Evolutionary conservation across 2,113 vertebrate genomes (phyloP), one percentile per base, ranked within the genome.

Genomic region (Apodemus sylvaticus): DNA sequence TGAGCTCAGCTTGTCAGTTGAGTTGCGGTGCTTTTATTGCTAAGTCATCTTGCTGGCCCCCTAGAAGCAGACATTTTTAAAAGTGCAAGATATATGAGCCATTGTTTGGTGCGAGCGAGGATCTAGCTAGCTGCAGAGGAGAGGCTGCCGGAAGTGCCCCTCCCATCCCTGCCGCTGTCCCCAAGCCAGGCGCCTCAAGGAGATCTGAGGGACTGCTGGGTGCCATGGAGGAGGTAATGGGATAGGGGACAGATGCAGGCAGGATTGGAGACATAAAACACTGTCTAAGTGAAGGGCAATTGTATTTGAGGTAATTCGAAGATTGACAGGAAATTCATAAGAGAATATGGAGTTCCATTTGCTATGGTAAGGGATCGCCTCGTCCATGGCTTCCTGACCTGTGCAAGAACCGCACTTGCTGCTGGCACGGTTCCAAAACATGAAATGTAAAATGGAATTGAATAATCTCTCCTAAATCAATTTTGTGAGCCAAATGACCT

Each of bases 381-480:
- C 48, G 92, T 88, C 93, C 85, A 39, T 77, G 39, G 90, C 97
- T 94, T 96, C 88, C 93, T 86, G 97, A 96, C 96, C 97, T 97
- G 92, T 85, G 90, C 53, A 85, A 90, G 94, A 96, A 31, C 81
- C 83, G 81, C 94, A 86, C 68, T 83, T 74, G 81, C 94, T 94
- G 77, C 95, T 98, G 97, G 97, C 95, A 55, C 88, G 81, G 76
- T 64, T 95, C 96, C 97, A 94, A 83, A 96, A 82, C 90, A 90
- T 74, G 97, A 90, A 88, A 96, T 96, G 94, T 95, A 94, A 94
- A 95, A 96, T 95, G 97, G 93, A 97, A 95, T 95, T 94, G 96
- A 94, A 91, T 96, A 94, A 97, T 97, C 88, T 97, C 95, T 96
- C 93, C 48, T 97, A 97, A 97, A 97, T 98, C 95, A 96, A 96